Evolutionary conservation across 1,140 invertebrate genomes (phyloP).

Genomic region (Matsumurasca onukii): DNA sequence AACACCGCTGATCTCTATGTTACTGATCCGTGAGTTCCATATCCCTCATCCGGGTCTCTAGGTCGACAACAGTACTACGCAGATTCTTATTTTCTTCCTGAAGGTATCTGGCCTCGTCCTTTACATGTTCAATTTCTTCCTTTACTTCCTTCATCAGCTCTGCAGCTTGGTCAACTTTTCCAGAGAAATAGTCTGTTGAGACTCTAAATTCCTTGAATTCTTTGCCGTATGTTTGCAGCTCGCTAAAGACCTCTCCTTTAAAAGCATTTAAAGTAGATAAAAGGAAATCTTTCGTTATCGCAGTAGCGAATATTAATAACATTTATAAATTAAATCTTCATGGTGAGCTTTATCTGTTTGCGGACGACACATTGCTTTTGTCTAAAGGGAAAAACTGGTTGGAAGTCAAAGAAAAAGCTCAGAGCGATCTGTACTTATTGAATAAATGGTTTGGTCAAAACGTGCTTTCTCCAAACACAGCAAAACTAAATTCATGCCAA

Average conservation of each 20-base stretch:
- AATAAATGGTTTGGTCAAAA: no score
- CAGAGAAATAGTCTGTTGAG: neutral
- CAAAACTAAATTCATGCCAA: no score
- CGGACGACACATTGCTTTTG: no score
- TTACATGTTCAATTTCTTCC: neutral
- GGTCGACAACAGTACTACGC: neutral
- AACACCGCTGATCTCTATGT: neutral
- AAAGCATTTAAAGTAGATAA: neutral
- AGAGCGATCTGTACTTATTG: no score
- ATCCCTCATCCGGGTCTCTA: neutral
- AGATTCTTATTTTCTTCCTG: neutral
- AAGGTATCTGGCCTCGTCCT: neutral
- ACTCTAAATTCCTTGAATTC: neutral
- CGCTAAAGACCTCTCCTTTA: neutral
- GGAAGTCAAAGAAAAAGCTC: no score
- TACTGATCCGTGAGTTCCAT: neutral
- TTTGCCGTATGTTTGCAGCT: neutral
- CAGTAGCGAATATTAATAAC: no score
- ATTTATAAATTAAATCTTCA: no score
- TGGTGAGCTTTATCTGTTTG: no score
- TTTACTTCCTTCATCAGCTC: neutral
- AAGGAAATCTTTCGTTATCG: neutral
- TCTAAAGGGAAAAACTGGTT: no score
- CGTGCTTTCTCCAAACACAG: no score
- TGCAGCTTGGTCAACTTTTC: neutral